Conservation (phyloP, 2,113 vertebrate species). For the Cricetomys ansorgei region DNA sequence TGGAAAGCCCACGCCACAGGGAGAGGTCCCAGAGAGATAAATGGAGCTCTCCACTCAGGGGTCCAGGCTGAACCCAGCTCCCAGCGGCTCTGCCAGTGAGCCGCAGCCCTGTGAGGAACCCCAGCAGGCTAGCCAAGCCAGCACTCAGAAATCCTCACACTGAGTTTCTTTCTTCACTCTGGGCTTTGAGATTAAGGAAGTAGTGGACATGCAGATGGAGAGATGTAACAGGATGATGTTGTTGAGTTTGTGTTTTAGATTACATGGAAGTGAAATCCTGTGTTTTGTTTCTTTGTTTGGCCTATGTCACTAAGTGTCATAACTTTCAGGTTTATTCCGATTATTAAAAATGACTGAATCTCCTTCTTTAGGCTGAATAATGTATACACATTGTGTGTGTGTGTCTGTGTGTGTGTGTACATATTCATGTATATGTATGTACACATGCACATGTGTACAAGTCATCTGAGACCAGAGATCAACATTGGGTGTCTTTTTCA, state of each 20-base stretch:
- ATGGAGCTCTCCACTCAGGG: background rate
- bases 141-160: background rate
- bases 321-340: background rate
- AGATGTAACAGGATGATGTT: background rate
- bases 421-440: background rate
- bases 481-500: background rate
- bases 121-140: background rate
- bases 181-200: conserved; percentile 49
- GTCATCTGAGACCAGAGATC: background rate
- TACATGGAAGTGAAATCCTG: background rate
- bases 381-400: background rate
- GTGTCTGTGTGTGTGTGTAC: background rate
- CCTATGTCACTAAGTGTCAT: background rate
- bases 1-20: background rate
- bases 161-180: conserved; percentile 38
- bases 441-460: background rate
- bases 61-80: background rate
- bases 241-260: background rate
- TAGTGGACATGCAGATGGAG: background rate
- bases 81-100: background rate
- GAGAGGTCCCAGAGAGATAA: background rate
- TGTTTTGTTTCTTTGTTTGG: background rate
- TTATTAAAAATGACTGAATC: background rate
- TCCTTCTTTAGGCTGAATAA: background rate
- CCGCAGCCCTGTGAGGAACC: background rate